A percentile compares a stretch with the other conserved stretches of the same genome.
These are phyloP conservation scores for Vultur gryphus DNA, from an alignment of 2,797 vertebrate species.

Conservation along the genomic window DNA sequence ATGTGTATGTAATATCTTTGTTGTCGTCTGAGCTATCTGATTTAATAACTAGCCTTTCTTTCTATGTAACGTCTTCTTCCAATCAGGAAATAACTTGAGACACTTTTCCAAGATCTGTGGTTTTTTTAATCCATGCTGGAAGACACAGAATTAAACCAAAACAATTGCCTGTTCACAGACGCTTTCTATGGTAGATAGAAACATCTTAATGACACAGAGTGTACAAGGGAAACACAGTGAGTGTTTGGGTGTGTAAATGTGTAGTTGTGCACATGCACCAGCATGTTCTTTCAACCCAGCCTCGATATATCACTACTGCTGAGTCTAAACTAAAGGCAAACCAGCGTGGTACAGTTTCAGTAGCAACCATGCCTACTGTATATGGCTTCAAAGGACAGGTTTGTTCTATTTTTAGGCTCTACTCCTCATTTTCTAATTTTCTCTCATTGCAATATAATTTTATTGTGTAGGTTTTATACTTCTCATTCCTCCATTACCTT, in stretches of 20 bases:
- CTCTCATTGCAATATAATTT: conserved; percentile 49
- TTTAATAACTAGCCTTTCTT: not conserved
- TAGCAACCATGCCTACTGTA: not conserved
- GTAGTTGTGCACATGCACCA: fast-evolving
- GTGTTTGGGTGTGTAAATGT: not conserved
- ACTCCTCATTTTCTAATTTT: conserved; percentile 61
- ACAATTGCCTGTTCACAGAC: not conserved
- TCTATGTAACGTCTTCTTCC: not conserved
- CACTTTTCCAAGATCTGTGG: not conserved
- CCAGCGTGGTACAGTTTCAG: not conserved
- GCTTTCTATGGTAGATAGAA: not conserved
- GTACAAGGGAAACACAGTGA: not conserved
- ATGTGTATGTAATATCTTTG: not conserved
- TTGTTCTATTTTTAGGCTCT: conserved; percentile 27
- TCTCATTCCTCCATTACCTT: conserved; percentile 28
- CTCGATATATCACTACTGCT: not conserved
- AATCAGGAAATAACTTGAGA: not conserved
- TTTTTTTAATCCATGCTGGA: not conserved
- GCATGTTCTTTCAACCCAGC: not conserved
- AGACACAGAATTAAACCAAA: not conserved
- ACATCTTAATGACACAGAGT: not conserved
- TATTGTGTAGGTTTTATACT: conserved; percentile 49
- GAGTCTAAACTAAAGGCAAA: not conserved
- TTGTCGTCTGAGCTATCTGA: not conserved
- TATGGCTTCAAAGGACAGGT: not conserved